Percentiles rank a stretch among this genome's conserved stretches.
phyloP scores from a whole-genome alignment of 1,140 invertebrate genomes.

The Cryptotermes secundus region DNA sequence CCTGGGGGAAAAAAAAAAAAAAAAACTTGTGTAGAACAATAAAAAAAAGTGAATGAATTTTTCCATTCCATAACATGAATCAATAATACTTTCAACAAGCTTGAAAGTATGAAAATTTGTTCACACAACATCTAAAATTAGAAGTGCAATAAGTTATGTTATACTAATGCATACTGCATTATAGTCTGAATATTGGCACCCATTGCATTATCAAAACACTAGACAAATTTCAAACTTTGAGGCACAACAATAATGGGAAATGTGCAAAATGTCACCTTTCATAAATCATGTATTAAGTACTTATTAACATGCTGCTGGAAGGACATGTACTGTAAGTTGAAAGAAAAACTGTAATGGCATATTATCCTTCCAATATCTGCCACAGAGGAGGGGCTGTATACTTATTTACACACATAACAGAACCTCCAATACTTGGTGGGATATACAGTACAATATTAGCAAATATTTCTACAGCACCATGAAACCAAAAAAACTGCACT shows the following conservation, averaged over 20 bases:
- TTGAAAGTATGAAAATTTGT: not conserved
- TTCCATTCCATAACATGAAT: not conserved
- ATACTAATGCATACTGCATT: not conserved
- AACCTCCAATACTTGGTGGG: slow-evolving; percentile 9
- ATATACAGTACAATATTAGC: not conserved
- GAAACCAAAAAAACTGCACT: not conserved
- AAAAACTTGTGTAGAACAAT: not conserved
- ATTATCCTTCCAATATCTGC: not conserved
- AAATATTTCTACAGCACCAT: slow-evolving; percentile 11
- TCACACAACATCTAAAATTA: not conserved
- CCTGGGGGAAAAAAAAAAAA: too few species aligned
- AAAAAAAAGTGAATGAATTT: not conserved
- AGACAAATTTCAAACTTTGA: not conserved
- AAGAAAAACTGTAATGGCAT: not conserved
- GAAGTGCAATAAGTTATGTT: not conserved
- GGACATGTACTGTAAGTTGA: not conserved
- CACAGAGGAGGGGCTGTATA: not conserved
- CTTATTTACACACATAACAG: not conserved
- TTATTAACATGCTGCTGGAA: not conserved
- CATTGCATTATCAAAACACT: not conserved
- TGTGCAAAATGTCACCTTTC: slow-evolving; percentile 1
- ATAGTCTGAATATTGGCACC: not conserved
- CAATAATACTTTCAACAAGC: not conserved
- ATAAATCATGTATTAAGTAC: slow-evolving; percentile 1
- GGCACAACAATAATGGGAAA: not conserved